A percentile compares a stretch with the other conserved stretches of the same genome.
Evolutionary conservation across 2,797 vertebrate species (phyloP).

Genomic region (Notoglanidium macrostoma): DNA sequence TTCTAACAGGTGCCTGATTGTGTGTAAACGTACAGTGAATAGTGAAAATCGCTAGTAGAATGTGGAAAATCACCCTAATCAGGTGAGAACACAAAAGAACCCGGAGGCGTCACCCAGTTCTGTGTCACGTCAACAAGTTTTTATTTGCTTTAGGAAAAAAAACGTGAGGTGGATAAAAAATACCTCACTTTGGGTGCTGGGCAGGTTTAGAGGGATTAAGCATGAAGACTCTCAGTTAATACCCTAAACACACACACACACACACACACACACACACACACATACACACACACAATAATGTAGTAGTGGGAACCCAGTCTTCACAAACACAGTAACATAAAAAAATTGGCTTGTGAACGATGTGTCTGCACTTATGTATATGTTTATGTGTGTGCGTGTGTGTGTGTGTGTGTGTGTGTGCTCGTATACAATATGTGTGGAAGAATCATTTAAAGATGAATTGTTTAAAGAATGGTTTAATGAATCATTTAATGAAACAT

Average conservation of each 20-base stretch:
- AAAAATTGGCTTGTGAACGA: background rate
- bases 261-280: background rate
- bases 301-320: background rate
- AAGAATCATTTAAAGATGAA: no score
- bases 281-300: background rate
- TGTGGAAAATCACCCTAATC: conserved; percentile 66
- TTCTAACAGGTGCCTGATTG: conserved; percentile 73
- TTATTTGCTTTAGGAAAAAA: conserved; percentile 22
- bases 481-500: no score
- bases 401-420: no score
- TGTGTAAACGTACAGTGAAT: conserved; percentile 43
- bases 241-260: background rate
- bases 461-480: no score
- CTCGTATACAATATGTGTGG: no score
- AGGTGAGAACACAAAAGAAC: conserved; percentile 68
- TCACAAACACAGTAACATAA: background rate
- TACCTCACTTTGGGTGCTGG: background rate
- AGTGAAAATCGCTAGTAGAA: conserved; percentile 20
- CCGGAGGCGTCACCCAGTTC: conserved; percentile 70
- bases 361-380: no score
- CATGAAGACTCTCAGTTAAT: background rate
- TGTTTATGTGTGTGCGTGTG: no score
- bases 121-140: conserved; percentile 33
- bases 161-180: conserved; percentile 32
- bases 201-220: conserved; percentile 23